Evolutionary conservation across 2,888 invertebrate genomes (phyloP).

Genomic region (Cheilosia soror): DNA sequence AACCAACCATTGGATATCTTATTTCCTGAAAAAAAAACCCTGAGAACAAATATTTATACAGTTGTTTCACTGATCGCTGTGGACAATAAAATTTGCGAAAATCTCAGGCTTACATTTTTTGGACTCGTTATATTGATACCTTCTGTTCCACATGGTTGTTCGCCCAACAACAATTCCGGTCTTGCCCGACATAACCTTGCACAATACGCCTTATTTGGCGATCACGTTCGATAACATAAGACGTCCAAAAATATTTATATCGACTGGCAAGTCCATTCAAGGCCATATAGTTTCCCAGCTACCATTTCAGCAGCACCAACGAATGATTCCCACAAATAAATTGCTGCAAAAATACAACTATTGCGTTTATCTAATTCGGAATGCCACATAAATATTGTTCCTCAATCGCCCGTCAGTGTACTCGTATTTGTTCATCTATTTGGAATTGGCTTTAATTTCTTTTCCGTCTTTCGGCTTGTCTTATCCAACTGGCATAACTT

Average conservation of each 20-base stretch:
- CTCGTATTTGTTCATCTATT: slow-evolving; percentile 12
- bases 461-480: slow-evolving; percentile 43
- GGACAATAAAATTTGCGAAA: too few relatives aligned
- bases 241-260: neutral
- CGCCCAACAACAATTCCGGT: slow-evolving; percentile 18
- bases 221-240: neutral
- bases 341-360: neutral
- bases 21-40: too few relatives aligned
- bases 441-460: slow-evolving; percentile 34
- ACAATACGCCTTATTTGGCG: slow-evolving; percentile 4
- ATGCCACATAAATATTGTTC: slow-evolving; percentile 38
- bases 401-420: slow-evolving; percentile 20
- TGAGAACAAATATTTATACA: too few relatives aligned
- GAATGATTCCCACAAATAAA: slow-evolving; percentile 48
- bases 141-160: slow-evolving; percentile 2
- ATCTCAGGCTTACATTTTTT: too few relatives aligned
- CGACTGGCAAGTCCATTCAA: neutral
- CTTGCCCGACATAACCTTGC: slow-evolving; percentile 23
- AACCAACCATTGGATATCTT: too few relatives aligned
- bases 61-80: too few relatives aligned
- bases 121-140: neutral
- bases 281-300: slow-evolving; percentile 17
- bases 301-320: neutral
- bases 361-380: slow-evolving; percentile 18
- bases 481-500: slow-evolving; percentile 14